Percentiles rank a stretch among this genome's conserved stretches.
Conservation (phyloP, 1,140 invertebrate species). For the Drosophila seguyi region DNA sequence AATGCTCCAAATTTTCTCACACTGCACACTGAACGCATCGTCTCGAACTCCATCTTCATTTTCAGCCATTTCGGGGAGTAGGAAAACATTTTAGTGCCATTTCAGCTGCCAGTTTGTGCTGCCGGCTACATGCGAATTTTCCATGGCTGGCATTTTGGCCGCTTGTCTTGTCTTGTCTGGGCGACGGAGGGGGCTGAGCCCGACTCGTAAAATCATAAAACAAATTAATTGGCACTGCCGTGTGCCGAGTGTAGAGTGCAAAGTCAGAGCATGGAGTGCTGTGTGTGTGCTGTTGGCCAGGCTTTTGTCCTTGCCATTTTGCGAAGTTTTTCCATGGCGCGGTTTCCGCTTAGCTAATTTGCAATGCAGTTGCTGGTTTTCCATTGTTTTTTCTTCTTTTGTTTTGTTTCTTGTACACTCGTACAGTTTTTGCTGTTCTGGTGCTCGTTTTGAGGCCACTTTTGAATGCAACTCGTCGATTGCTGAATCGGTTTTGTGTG, state of each 20-base stretch:
- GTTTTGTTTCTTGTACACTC: conserved; percentile 14
- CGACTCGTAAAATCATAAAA: conserved; percentile 79
- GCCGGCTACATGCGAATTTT: conserved; percentile 72
- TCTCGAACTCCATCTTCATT: conserved; percentile 43
- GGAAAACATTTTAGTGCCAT: conserved; percentile 72
- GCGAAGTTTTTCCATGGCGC: conserved; percentile 41
- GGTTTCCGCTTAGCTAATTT: conserved; percentile 58
- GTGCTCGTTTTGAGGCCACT: conserved; percentile 49
- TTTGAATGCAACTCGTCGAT: conserved; percentile 73
- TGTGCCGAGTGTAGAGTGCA: conserved; percentile 24
- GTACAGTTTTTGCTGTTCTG: conserved; percentile 22
- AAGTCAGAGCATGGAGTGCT: conserved; percentile 7
- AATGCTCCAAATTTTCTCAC: not conserved
- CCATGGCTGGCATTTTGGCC: conserved; percentile 53
- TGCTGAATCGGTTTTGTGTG: conserved; percentile 48
- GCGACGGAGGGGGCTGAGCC: conserved; percentile 62
- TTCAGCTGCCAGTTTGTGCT: conserved; percentile 58
- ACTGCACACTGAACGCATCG: conserved; percentile 11
- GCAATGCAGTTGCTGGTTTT: conserved; percentile 36
- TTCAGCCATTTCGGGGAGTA: conserved; percentile 46
- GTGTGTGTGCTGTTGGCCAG: conserved; percentile 13
- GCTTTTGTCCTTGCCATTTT: conserved; percentile 58
- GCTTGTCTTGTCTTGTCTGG: conserved; percentile 15
- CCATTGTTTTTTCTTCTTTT: conserved; percentile 4
- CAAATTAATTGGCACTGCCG: conserved; percentile 74